Conservation (phyloP, 2,888 invertebrate genomes). For the Cataglyphis rosenhaueri region DNA sequence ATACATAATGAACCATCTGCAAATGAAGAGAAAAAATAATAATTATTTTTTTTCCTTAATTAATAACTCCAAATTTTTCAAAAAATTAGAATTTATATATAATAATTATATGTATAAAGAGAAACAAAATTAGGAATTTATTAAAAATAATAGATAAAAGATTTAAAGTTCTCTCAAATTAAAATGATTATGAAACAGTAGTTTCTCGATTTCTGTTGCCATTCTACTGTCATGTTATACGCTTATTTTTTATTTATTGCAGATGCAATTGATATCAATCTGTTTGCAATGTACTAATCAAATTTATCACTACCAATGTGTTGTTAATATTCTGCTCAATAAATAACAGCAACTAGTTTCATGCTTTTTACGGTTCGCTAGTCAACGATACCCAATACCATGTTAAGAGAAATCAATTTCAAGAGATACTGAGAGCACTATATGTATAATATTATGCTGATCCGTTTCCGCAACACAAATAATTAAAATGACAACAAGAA, state of each 20-base stretch:
- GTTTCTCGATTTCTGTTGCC: neutral
- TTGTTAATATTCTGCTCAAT: constrained; percentile 68
- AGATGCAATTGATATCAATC: neutral
- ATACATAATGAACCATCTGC: constrained; percentile 98
- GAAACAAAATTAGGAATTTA: neutral
- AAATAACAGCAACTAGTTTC: constrained; percentile 72
- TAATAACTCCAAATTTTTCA: neutral
- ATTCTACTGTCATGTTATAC: neutral
- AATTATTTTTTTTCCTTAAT: neutral
- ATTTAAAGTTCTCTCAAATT: neutral
- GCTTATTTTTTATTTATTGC: neutral
- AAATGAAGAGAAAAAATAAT: constrained; percentile 66
- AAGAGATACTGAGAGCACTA: constrained; percentile 34
- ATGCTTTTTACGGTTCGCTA: constrained; percentile 63
- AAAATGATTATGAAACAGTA: neutral
- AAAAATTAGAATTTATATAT: neutral
- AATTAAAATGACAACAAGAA: neutral
- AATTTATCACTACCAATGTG: neutral
- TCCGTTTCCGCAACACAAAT: constrained; percentile 1
- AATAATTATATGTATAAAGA: neutral
- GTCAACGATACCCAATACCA: constrained; percentile 50
- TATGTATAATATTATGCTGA: neutral
- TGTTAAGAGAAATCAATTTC: constrained; percentile 62
- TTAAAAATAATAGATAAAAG: neutral
- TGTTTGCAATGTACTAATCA: neutral